These are phyloP conservation scores for Gopherus flavomarginatus DNA, from an alignment of 2,113 vertebrate genomes.

Conservation along the genomic window DNA sequence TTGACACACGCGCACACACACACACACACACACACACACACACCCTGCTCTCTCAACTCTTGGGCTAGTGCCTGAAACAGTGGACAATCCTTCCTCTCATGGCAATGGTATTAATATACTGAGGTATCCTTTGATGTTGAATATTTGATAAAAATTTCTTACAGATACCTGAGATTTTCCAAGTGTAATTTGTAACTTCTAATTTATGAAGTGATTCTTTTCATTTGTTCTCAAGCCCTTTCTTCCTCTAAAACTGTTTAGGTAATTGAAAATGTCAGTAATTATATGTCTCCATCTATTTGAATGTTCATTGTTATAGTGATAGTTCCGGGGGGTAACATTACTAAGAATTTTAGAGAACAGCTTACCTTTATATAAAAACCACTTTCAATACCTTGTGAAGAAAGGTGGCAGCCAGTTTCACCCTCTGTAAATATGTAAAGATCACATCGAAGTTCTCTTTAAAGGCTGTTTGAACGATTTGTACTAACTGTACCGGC, in stretches of 20 bases:
- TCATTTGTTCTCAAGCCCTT: conserved; percentile 40
- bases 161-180: background rate
- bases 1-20: background rate
- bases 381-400: conserved; percentile 51
- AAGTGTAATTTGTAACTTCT: conserved; percentile 8
- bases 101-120: background rate
- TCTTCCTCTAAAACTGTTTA: background rate
- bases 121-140: background rate
- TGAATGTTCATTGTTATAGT: conserved; percentile 61
- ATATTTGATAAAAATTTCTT: background rate
- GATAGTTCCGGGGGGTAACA: conserved; percentile 50
- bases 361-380: conserved; percentile 62
- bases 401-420: conserved; percentile 31
- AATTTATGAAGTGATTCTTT: conserved; percentile 18
- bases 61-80: background rate
- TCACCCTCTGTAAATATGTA: conserved; percentile 55
- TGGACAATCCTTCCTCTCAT: background rate
- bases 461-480: conserved; percentile 12
- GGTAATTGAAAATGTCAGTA: conserved; percentile 62
- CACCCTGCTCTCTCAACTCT: background rate
- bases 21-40: no score
- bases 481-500: background rate
- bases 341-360: conserved; percentile 63
- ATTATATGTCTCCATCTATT: conserved; percentile 59
- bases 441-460: conserved; percentile 49